Base-by-base conservation (phyloP, 2,797 vertebrate genomes). In the Anomalospiza imberbis region DNA sequence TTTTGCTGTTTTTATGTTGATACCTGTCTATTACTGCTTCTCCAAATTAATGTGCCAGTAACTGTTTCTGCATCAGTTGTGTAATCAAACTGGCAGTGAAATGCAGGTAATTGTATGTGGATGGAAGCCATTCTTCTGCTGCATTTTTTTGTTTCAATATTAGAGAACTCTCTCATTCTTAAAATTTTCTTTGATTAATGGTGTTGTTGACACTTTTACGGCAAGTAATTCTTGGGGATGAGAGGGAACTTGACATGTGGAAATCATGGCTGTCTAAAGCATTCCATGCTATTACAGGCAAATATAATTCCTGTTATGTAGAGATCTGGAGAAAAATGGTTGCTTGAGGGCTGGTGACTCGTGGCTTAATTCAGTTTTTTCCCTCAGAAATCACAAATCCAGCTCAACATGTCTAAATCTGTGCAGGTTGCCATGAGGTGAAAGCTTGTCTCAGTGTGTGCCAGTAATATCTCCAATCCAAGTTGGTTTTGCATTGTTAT, bases 311-410 rank as follows among this genome's bases (percentile, higher is more conserved):
- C 26, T 78, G 12, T 82, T 61, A 7, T 6, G 4, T 44, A 72
- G 72, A 45, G 32, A 36, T 85, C 40, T 89, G 62, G 51, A 58
- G 24, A 31, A 67, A 55, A 74, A 21, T 40, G 74, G 2, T 70
- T 91, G 60, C 88, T 74, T 47, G 58, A 87, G 80, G 91, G 29
- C 50, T 83, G 53, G 17, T 95, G 91, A 91, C 51, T 96, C 75
- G 54, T 55, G 77, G 13, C 18, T 85, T 90, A 68, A 58, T 86
- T 90, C 47, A 48, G 8, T 44, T 79, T 86, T 86, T 92, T 54
- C 50, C 48, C 31, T 87, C 8, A 57, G 71, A 85, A 50, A 80
- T 85, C 25, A 40, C 80, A 92, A 61, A 67, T 71, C 54, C 66
- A 77, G 20, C 6, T 71, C 44, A 83, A 13, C 70, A 19, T 22